A percentile compares a stretch with the other conserved stretches of the same genome.
These are phyloP conservation scores for Eudorcas thomsonii DNA, from an alignment of 2,113 vertebrate genomes.

Conservation along the genomic window DNA sequence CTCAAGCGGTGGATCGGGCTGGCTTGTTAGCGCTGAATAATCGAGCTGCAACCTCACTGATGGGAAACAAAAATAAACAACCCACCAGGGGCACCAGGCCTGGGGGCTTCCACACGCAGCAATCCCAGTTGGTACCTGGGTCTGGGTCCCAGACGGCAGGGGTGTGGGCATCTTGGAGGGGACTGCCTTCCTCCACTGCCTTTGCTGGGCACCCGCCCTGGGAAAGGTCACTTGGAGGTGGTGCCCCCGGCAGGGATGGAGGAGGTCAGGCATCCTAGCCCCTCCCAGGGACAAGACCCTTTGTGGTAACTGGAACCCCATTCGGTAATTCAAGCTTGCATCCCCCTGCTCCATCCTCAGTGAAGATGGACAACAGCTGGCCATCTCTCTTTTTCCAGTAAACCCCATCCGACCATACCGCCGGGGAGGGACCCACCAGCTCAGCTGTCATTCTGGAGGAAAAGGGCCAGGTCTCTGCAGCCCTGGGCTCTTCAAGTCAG, in stretches of 20 bases:
- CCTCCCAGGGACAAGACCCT: not conserved
- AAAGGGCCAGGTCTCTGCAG: not conserved
- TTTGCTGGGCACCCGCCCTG: not conserved
- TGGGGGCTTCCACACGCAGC: not conserved
- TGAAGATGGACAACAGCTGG: slow-evolving; percentile 60
- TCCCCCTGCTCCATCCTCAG: not conserved
- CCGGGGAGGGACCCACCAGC: not conserved
- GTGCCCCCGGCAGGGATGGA: accelerated
- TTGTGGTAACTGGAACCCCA: slow-evolving; percentile 1
- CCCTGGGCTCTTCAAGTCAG: not conserved
- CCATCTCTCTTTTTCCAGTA: slow-evolving; percentile 11
- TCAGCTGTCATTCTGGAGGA: not conserved
- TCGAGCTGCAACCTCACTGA: not conserved
- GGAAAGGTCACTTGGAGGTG: slow-evolving; percentile 43
- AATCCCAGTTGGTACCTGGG: not conserved
- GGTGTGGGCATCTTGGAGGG: accelerated
- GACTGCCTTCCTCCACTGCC: not conserved
- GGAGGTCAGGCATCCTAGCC: not conserved
- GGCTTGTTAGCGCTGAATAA: slow-evolving; percentile 45
- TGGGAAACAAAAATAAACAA: not conserved
- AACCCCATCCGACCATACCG: not conserved
- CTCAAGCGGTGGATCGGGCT: not conserved
- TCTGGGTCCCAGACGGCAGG: not conserved
- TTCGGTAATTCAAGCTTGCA: slow-evolving; percentile 40
- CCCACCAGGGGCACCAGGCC: not conserved